Evolutionary conservation across 2,113 vertebrate genomes (phyloP), one percentile per base, ranked within the genome.

Genomic region (Vicugna pacos): DNA sequence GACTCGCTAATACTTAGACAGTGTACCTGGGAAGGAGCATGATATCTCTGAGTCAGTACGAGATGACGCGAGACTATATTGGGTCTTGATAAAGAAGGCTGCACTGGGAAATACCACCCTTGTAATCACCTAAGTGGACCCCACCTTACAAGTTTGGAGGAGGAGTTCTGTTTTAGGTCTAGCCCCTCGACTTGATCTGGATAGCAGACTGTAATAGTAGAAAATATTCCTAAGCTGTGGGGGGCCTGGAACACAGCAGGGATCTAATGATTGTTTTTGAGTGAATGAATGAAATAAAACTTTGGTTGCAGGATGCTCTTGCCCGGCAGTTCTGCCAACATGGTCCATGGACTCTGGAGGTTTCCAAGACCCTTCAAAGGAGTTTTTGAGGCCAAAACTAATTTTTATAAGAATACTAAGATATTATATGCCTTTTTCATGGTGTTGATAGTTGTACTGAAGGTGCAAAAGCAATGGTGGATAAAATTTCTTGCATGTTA

Each of bases 131-230:
- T 83, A 76, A 52, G 58, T 72, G 75, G 46, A 46, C 22, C 13
- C 17, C 52, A 11, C 58, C n/a, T 79, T 80, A 32, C 5, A 85
- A 70, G 46, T 84, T 81, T 90, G 50, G n/a, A 93, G 54, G 69
- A 35, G 58, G 77, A 46, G 4, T 64, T 90, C 73, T 82, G 42
- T 75, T 96, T 86, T 81, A 70, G 32, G 92, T 95, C 38, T 76
- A 81, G 8, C n/a, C n/a, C 6, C 50, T 92, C n/a, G 87, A 30
- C 26, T 73, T 58, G 28, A 65, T 72, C 17, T 93, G 65, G 35
- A 62, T 56, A 72, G 60, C 38, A 80, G 6, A 93, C 15, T 81
- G 9, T 65, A 95, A 64, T 93, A 35, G 52, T 70, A 22, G 42
- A 89, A 91, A 94, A 35, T 54, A 48, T 56, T 84, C 70, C 62